Conservation (phyloP, 2,888 invertebrate genomes). For the Macroteleia sp. region DNA sequence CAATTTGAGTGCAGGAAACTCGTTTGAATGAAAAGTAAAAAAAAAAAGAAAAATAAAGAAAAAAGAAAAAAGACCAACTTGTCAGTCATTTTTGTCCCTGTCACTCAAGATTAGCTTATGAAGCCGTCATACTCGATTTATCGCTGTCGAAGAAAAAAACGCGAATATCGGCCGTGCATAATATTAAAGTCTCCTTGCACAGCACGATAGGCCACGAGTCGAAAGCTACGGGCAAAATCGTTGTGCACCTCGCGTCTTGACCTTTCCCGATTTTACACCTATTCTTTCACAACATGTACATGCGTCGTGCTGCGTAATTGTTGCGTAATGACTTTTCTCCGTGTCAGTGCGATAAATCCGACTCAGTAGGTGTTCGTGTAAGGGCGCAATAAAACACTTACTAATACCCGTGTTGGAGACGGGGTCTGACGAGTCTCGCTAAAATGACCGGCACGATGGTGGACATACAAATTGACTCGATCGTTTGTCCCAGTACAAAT, state of each 20-base stretch:
- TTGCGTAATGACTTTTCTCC: conserved; percentile 43
- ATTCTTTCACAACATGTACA: conserved; percentile 29
- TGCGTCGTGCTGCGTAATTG: conserved; percentile 35
- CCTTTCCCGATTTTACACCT: conserved; percentile 44
- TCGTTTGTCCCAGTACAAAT: conserved; percentile 17
- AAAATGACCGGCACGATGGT: conserved; percentile 19
- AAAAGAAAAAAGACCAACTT: conserved; percentile 18
- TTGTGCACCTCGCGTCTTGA: conserved; percentile 19
- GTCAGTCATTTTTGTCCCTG: conserved; percentile 44
- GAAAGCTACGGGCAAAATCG: conserved; percentile 1
- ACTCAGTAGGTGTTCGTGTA: conserved; percentile 39
- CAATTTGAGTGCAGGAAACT: not conserved
- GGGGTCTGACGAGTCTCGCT: conserved; percentile 8
- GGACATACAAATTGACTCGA: conserved; percentile 7
- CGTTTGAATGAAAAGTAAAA: too few relatives aligned
- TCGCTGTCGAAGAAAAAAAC: conserved; percentile 16
- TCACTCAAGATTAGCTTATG: conserved; percentile 55
- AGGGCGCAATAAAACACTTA: conserved; percentile 38
- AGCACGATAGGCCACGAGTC: not conserved
- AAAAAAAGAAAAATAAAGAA: too few relatives aligned
- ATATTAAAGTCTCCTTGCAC: conserved; percentile 25
- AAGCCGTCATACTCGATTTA: conserved; percentile 55
- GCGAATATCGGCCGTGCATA: conserved; percentile 32
- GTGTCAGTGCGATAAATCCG: conserved; percentile 30
- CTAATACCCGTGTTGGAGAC: conserved; percentile 16